These are phyloP conservation scores for Carassius gibelio DNA, from an alignment of 2,113 vertebrate genomes.

Conservation along the genomic window DNA sequence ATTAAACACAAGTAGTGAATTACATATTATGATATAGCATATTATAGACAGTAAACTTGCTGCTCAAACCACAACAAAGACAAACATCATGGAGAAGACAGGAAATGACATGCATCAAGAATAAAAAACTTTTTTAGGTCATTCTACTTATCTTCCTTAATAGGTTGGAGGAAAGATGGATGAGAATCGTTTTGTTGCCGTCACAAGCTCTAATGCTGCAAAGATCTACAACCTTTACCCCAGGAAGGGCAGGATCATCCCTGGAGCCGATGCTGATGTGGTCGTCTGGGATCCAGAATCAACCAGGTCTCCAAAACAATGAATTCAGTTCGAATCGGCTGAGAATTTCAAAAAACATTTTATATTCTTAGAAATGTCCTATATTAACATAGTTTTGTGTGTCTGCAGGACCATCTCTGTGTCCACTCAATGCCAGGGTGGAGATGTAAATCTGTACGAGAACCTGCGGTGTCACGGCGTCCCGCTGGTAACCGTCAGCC, in stretches of 20 bases:
- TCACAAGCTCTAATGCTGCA: constrained; percentile 94
- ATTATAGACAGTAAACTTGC: background rate
- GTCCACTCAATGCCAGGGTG: constrained; percentile 90
- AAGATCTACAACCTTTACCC: constrained; percentile 98
- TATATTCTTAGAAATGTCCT: background rate
- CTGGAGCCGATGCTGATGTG: constrained; percentile 90
- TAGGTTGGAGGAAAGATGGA: constrained; percentile 98
- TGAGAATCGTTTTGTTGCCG: constrained; percentile 94
- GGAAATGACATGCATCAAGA: background rate
- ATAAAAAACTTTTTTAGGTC: background rate
- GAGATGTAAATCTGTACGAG: constrained; percentile 92
- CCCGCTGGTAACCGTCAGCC: constrained; percentile 93
- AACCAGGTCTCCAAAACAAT: constrained; percentile 80
- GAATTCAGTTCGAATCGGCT: background rate
- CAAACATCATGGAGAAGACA: background rate
- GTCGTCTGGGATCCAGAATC: constrained; percentile 98
- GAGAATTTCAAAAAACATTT: background rate
- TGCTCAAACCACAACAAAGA: background rate
- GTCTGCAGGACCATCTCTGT: constrained; percentile 88
- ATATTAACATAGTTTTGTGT: constrained; percentile 10
- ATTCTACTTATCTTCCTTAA: background rate
- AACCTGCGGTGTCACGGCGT: constrained; percentile 93
- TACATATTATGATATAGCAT: background rate
- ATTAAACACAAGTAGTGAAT: background rate
- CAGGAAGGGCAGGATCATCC: constrained; percentile 92